A percentile compares a stretch with the other conserved stretches of the same genome.
These are phyloP conservation scores for Rhopalosiphum nymphaeae DNA, from an alignment of 2,888 invertebrate species.

Conservation along the genomic window DNA sequence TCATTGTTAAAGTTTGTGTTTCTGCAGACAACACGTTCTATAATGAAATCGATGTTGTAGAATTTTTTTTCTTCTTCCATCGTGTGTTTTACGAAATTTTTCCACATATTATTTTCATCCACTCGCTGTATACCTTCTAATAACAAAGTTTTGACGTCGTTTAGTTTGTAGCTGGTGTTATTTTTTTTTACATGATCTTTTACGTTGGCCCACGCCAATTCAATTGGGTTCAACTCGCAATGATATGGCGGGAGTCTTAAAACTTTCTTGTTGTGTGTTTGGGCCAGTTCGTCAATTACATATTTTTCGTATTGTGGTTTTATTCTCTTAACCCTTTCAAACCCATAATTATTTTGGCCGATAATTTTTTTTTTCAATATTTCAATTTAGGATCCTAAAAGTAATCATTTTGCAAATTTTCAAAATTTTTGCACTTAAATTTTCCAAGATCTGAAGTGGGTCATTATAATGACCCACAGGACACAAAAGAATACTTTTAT, in stretches of 20 bases:
- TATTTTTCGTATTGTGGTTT: too few relatives aligned
- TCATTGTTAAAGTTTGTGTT: too few relatives aligned
- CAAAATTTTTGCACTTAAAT: too few relatives aligned
- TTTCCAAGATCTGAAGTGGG: too few relatives aligned
- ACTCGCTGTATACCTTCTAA: not conserved
- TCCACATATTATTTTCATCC: constrained; percentile 4
- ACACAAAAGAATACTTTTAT: too few relatives aligned
- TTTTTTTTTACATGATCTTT: constrained; percentile 52
- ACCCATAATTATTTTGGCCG: too few relatives aligned
- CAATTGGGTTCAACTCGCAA: constrained; percentile 47
- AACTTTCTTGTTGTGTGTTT: constrained; percentile 35
- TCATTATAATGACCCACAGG: too few relatives aligned
- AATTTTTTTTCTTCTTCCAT: not conserved
- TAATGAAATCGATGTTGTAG: not conserved
- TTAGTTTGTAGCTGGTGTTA: constrained; percentile 38
- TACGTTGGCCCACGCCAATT: constrained; percentile 16
- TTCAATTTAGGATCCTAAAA: too few relatives aligned
- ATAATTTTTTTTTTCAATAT: too few relatives aligned
- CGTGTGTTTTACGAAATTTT: not conserved
- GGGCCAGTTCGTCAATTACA: not conserved
- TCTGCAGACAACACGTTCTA: not conserved
- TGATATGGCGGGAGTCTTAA: constrained; percentile 51
- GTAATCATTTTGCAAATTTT: too few relatives aligned
- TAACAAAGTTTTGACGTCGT: too few relatives aligned
- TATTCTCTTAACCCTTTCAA: too few relatives aligned